Percentiles rank a stretch among this genome's conserved stretches.
Conservation (phyloP, 1,140 invertebrate species). For the Tetragonula clypearis region DNA sequence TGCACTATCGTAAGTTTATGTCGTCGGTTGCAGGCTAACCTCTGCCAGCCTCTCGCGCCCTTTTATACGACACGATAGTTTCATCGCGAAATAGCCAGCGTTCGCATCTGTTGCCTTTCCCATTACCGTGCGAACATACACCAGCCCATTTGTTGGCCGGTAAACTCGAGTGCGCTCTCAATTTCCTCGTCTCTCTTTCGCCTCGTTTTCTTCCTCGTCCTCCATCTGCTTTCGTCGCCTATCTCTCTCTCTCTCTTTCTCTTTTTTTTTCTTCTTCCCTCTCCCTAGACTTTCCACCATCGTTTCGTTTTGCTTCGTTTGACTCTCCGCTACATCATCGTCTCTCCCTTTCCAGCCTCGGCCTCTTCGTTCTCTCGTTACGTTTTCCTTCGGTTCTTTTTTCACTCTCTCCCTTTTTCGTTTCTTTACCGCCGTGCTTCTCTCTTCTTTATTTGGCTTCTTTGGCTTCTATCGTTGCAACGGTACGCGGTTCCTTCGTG, state of each 20-base stretch:
- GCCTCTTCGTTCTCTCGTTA: not conserved
- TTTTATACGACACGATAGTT: slow-evolving; percentile 72
- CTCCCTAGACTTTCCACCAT: not conserved
- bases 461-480: not conserved
- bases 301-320: not conserved
- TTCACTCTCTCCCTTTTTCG: not conserved
- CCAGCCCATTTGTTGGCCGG: slow-evolving; percentile 64
- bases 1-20: slow-evolving; percentile 74
- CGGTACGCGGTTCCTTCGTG: too few relatives aligned
- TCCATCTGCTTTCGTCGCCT: not conserved
- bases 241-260: too few relatives aligned
- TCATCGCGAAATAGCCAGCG: slow-evolving; percentile 72
- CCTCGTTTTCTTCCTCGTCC: not conserved
- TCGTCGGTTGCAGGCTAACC: slow-evolving; percentile 63
- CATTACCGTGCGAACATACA: slow-evolving; percentile 68
- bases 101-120: slow-evolving; percentile 76
- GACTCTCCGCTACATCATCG: not conserved
- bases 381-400: not conserved
- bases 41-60: slow-evolving; percentile 46
- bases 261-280: not conserved
- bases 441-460: not conserved
- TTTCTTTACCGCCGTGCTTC: not conserved
- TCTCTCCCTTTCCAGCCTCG: too few relatives aligned
- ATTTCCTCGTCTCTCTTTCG: slow-evolving; percentile 25
- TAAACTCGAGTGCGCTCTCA: slow-evolving; percentile 67